Evolutionary conservation across 2,888 invertebrate genomes (phyloP).

Genomic region (Quadroppia sp.): DNA sequence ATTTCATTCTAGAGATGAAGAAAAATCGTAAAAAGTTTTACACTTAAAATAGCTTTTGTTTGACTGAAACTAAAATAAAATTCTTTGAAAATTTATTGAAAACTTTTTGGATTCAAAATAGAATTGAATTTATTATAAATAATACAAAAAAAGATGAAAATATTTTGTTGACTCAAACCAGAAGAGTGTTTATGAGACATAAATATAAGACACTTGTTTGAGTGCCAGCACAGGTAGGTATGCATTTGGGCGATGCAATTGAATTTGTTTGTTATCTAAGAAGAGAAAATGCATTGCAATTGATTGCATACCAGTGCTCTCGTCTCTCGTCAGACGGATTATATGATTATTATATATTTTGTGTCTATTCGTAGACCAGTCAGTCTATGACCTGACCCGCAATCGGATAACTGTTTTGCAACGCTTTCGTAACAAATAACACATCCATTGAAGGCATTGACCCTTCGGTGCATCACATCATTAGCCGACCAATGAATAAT

Average conservation of each 20-base stretch:
- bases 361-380: conserved; percentile 16
- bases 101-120: background rate
- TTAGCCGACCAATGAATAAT: conserved; percentile 35
- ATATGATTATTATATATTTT: conserved; percentile 35
- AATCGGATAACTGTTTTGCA: conserved; percentile 31
- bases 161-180: conserved; percentile 22
- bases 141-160: background rate
- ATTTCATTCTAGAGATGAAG: too few species aligned
- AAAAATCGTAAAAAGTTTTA: too few species aligned
- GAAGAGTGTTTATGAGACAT: background rate
- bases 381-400: conserved; percentile 35
- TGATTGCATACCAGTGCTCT: conserved; percentile 13
- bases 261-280: conserved; percentile 28
- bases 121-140: background rate
- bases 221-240: conserved; percentile 5
- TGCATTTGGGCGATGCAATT: conserved; percentile 14
- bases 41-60: too few species aligned
- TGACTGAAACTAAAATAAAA: too few species aligned
- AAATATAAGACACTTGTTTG: conserved; percentile 17
- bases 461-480: conserved; percentile 36
- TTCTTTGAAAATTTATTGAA: too few species aligned
- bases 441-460: conserved; percentile 26
- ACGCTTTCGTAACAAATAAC: conserved; percentile 16
- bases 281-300: background rate
- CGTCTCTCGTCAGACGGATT: conserved; percentile 36